Evolutionary conservation across 2,113 vertebrate species (phyloP).

Genomic region (Peromyscus californicus): DNA sequence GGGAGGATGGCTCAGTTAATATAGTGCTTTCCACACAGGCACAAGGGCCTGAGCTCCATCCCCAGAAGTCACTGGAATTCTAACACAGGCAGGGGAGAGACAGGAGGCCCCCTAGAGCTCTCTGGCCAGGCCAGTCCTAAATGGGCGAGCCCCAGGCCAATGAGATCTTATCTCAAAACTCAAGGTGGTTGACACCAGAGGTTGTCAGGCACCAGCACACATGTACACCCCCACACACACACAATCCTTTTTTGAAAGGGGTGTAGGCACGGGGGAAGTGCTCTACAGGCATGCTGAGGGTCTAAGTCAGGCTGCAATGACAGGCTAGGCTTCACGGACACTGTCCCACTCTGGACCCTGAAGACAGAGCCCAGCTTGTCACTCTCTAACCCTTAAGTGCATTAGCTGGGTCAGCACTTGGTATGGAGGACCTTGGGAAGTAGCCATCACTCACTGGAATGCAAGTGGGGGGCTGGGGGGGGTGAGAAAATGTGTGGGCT

Average conservation of each 20-base stretch:
- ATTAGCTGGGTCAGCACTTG: not conserved
- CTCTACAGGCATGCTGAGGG: too few species aligned
- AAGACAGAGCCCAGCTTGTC: not conserved
- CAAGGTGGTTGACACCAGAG: not conserved
- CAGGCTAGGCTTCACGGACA: not conserved
- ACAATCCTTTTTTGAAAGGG: not conserved
- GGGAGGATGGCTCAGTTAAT: not conserved
- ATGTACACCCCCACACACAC: not conserved
- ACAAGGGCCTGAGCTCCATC: not conserved
- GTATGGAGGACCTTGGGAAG: slow-evolving; percentile 52
- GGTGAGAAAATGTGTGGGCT: slow-evolving; percentile 23
- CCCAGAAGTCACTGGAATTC: not conserved
- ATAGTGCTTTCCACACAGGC: not conserved
- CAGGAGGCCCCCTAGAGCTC: not conserved
- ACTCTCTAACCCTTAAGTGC: not conserved
- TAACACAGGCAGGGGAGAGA: not conserved
- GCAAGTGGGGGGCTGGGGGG: not conserved
- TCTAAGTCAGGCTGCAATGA: not conserved
- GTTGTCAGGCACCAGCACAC: not conserved
- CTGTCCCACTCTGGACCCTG: not conserved
- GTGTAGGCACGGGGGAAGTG: rapidly evolving
- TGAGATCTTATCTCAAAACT: not conserved
- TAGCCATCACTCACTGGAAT: not conserved
- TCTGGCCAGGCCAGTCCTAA: not conserved
- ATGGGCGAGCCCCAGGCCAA: not conserved